Evolutionary conservation across 2,113 vertebrate genomes (phyloP).

Genomic region (Elephantulus edwardii): DNA sequence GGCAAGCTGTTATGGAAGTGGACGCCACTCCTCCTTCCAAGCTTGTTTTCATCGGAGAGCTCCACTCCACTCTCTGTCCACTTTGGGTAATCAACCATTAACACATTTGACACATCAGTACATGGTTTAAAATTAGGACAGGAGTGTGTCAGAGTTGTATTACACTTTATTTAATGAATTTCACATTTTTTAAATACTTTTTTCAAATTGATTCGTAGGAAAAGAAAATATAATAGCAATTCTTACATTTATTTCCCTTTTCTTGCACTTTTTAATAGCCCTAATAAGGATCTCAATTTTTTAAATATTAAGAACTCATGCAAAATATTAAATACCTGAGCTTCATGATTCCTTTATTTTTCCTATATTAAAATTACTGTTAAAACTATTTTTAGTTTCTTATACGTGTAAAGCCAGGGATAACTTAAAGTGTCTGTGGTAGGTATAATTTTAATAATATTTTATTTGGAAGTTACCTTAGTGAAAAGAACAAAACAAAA

Average conservation of each 20-base stretch:
- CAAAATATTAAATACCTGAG: constrained; percentile 49
- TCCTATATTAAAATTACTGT: not conserved
- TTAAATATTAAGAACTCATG: constrained; percentile 58
- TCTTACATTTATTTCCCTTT: constrained; percentile 30
- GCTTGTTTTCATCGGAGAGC: too few relatives aligned
- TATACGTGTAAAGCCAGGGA: not conserved
- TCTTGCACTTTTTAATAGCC: constrained; percentile 7
- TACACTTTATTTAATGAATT: too few relatives aligned
- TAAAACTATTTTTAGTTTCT: not conserved
- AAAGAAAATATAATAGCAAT: not conserved
- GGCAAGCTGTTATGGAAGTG: too few relatives aligned
- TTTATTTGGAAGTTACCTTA: constrained; percentile 26
- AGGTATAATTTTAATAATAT: constrained; percentile 24
- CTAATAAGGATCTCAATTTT: constrained; percentile 51
- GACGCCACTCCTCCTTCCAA: too few relatives aligned
- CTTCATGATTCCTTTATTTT: constrained; percentile 14
- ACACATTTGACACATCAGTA: too few relatives aligned
- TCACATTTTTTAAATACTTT: not conserved
- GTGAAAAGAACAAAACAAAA: not conserved
- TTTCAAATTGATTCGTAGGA: not conserved
- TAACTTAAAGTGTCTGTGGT: not conserved
- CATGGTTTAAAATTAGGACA: too few relatives aligned
- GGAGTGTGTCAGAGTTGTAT: too few relatives aligned
- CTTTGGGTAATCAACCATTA: too few relatives aligned
- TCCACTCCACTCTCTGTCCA: too few relatives aligned